A percentile compares a stretch with the other conserved stretches of the same genome.
These are phyloP conservation scores for Drosophila nannoptera DNA, from an alignment of 1,140 invertebrate genomes.

Conservation along the genomic window DNA sequence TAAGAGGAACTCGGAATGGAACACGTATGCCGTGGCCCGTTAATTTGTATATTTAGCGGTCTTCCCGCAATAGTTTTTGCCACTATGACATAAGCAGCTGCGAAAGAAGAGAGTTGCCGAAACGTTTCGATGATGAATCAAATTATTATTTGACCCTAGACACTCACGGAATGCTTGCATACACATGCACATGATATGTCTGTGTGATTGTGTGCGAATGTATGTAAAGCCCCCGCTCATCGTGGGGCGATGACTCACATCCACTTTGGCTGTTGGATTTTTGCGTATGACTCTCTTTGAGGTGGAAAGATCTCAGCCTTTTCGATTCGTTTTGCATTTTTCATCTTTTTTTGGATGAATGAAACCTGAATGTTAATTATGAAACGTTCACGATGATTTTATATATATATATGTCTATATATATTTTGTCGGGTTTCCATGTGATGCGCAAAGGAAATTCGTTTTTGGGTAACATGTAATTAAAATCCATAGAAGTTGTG, in stretches of 20 bases:
- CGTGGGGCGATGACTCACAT: slow-evolving; percentile 24
- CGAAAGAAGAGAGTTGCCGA: slow-evolving; percentile 32
- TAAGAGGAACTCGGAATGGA: slow-evolving; percentile 8
- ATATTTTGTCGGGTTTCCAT: slow-evolving; percentile 10
- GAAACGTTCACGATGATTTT: slow-evolving; percentile 15
- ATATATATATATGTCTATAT: slow-evolving; percentile 3
- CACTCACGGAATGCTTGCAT: background rate
- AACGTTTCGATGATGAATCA: slow-evolving; percentile 57
- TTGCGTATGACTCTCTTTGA: slow-evolving; percentile 1
- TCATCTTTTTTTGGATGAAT: background rate
- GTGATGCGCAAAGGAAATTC: slow-evolving; percentile 27
- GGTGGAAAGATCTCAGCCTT: background rate
- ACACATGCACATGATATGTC: background rate
- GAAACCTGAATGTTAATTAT: slow-evolving; percentile 25
- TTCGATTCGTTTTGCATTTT: slow-evolving; percentile 32
- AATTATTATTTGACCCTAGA: slow-evolving; percentile 47
- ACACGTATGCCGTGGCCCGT: slow-evolving; percentile 7
- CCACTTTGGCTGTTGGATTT: background rate
- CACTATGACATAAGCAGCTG: slow-evolving; percentile 61
- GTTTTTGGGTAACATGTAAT: slow-evolving; percentile 22
- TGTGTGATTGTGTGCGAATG: background rate
- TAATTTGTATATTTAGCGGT: slow-evolving; percentile 33
- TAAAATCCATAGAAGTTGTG: slow-evolving; percentile 31
- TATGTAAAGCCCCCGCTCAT: slow-evolving; percentile 18
- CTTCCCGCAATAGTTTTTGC: slow-evolving; percentile 8